Evolutionary conservation across 2,113 vertebrate genomes (phyloP), one percentile per base, ranked within the genome.

Genomic region (Kryptolebias marmoratus): DNA sequence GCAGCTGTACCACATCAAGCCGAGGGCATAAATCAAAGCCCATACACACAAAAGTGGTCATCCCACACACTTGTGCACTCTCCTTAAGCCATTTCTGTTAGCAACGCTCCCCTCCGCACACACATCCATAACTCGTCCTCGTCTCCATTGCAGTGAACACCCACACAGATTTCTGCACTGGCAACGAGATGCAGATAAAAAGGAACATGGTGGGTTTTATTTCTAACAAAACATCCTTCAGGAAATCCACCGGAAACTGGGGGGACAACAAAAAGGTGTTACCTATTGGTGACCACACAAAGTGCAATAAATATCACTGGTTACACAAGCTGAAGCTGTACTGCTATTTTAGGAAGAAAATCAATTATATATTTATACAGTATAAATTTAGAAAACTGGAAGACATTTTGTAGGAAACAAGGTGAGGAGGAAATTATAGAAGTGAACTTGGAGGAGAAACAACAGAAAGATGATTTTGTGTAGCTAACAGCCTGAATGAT

Each of bases 51-150:
- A 72, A 68, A 47, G 59, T 39, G 47, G 61, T 64, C 76, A 64
- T 88, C 89, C 89, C 87, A 89, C 89, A 85, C 78, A 78, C 66
- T 81, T 62, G 42, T 64, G 76, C 81, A 75, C 88, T 73, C 81
- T 84, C 81, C 65, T 83, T 76, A 76, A 86, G 83, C 85, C 59
- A 73, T 84, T 79, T 53, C 36, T 80, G 68, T 62, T 56, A 30
- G 54, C 39, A 57, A 39, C 31, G 49, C 57, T 67, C 67, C 48
- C 13, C 28, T 30, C 16, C 28, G 16, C 27, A 52, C 74, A 56
- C 73, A 68, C 72, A 81, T 15, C 80, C 48, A 61, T 71, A 82
- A 76, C 78, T 77, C 47, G 60, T 86, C 81, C 87, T 84, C 80
- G 64, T 87, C 83, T 86, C 76, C 59, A 73, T 75, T 79, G 79